A percentile compares a stretch with the other conserved stretches of the same genome.
Evolutionary conservation across 2,888 invertebrate species (phyloP).

Genomic region (Megaustenia siamemsis): DNA sequence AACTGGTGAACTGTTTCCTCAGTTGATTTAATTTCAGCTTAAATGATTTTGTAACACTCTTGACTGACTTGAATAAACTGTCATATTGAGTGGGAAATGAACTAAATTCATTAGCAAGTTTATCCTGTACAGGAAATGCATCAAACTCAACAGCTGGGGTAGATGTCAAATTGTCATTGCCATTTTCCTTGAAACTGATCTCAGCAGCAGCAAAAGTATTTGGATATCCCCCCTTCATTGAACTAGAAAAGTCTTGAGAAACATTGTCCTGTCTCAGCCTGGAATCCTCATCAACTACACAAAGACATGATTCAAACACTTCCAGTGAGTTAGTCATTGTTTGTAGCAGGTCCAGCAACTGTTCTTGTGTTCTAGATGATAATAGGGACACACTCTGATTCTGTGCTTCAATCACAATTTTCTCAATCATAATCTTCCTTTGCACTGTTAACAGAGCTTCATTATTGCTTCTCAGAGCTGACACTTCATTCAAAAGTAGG

Average conservation of each 20-base stretch:
- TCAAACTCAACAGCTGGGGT: slow-evolving; percentile 3
- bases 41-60: slow-evolving; percentile 15
- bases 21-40: slow-evolving; percentile 11
- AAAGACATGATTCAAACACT: slow-evolving; percentile 44
- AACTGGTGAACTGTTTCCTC: slow-evolving; percentile 25
- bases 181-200: background rate
- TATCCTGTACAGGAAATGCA: background rate
- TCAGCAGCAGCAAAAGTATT: background rate
- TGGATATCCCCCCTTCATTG: background rate
- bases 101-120: background rate
- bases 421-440: slow-evolving; percentile 39
- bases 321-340: slow-evolving; percentile 28
- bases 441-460: slow-evolving; percentile 1
- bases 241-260: background rate
- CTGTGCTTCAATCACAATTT: slow-evolving; percentile 22
- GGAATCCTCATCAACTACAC: slow-evolving; percentile 11
- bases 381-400: background rate
- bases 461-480: slow-evolving; percentile 11
- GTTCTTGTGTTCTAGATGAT: background rate
- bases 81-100: background rate
- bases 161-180: slow-evolving; percentile 25
- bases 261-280: background rate
- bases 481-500: slow-evolving; percentile 2
- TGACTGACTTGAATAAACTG: background rate
- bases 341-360: slow-evolving; percentile 23